Percentiles rank a stretch among this genome's conserved stretches.
Conservation (phyloP, 2,797 vertebrate species). For the Aplochiton taeniatus region DNA sequence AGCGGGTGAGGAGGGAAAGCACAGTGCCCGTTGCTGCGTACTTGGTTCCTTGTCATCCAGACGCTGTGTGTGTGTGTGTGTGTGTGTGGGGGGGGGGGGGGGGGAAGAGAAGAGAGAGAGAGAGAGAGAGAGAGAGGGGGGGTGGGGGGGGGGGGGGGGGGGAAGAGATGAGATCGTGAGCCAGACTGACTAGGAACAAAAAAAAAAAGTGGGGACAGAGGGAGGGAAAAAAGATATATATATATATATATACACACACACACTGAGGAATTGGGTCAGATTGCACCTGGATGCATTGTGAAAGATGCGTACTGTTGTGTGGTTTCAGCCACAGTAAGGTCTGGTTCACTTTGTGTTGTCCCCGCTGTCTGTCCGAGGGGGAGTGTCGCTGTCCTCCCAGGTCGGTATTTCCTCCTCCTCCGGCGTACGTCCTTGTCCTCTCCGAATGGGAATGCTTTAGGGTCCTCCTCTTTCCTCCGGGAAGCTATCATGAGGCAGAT, state of each 20-base stretch:
- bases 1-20: constrained; percentile 2
- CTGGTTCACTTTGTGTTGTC: no score
- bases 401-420: no score
- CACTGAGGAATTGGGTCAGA: constrained; percentile 7
- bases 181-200: background rate
- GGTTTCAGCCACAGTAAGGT: background rate
- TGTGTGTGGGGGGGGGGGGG: background rate
- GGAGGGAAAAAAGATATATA: background rate
- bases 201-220: no score
- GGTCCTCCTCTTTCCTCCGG: no score
- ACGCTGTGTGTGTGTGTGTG: no score
- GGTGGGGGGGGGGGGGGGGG: constrained; percentile 3
- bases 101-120: no score
- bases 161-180: background rate
- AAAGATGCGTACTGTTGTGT: constrained; percentile 9
- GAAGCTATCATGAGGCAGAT: no score
- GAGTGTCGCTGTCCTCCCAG: no score
- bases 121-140: background rate
- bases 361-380: no score
- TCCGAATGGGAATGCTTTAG: no score
- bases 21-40: background rate
- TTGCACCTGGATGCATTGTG: background rate
- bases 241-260: background rate
- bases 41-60: constrained; percentile 27
- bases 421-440: no score